These are phyloP conservation scores for Parus major DNA, from an alignment of 2,113 vertebrate species.

Conservation along the genomic window DNA sequence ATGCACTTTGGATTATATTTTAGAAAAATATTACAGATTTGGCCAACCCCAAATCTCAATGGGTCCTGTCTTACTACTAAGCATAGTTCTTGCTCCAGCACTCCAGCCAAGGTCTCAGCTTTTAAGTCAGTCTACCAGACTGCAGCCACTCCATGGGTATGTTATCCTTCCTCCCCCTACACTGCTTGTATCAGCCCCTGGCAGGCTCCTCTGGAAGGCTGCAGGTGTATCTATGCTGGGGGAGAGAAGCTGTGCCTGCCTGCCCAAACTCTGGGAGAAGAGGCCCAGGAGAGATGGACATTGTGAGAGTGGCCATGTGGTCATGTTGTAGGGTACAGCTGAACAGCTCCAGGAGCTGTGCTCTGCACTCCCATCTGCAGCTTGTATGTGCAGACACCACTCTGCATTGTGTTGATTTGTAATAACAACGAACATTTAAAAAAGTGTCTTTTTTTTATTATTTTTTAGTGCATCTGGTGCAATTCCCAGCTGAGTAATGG, in stretches of 20 bases:
- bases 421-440: background rate
- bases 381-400: rapidly evolving
- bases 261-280: background rate
- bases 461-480: background rate
- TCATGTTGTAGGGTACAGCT: background rate
- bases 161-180: background rate
- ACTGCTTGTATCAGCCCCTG: background rate
- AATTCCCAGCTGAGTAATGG: background rate
- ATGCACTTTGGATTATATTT: background rate
- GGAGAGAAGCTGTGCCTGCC: background rate
- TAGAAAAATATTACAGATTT: too few species aligned
- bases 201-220: background rate
- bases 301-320: rapidly evolving
- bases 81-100: background rate
- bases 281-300: too few species aligned
- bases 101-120: background rate
- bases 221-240: background rate
- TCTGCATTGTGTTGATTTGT: background rate
- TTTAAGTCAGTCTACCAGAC: background rate
- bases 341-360: background rate
- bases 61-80: background rate
- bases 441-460: background rate
- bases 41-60: background rate
- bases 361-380: rapidly evolving
- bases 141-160: background rate